phyloP scores from a whole-genome alignment of 23 tunicate species.

The Corella eumyota region DNA sequence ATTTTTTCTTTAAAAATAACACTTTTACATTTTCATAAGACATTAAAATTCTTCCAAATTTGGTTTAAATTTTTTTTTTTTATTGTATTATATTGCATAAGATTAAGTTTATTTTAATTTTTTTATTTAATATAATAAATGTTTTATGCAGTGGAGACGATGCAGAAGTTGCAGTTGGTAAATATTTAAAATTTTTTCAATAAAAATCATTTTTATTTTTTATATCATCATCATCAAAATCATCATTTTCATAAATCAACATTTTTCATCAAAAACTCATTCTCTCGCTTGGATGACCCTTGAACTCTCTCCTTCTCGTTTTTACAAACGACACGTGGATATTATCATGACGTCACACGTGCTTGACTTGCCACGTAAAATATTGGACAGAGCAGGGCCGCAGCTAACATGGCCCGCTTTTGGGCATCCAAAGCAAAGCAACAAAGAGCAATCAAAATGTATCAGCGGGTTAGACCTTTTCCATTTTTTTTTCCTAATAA shows the following conservation, averaged over 20 bases:
- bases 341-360: conserved; percentile 1
- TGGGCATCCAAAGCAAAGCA: conserved; percentile 56
- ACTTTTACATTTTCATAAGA: no score
- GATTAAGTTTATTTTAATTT: no score
- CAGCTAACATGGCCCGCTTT: conserved; percentile 42
- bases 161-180: conserved; percentile 11
- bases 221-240: no score
- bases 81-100: no score
- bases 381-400: conserved; percentile 36
- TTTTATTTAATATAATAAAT: no score
- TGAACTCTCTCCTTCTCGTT: background rate
- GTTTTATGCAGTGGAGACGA: background rate
- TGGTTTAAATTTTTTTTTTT: no score
- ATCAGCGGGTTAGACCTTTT: conserved; percentile 29
- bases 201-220: background rate
- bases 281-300: background rate
- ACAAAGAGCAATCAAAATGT: conserved; percentile 19
- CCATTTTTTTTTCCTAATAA: no score
- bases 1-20: no score
- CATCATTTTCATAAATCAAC: conserved; percentile 3
- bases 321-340: conserved; percentile 1
- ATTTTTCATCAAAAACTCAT: background rate
- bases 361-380: background rate
- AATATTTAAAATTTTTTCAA: background rate
- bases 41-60: no score